These are phyloP conservation scores for Vimba vimba DNA, from an alignment of 2,113 vertebrate genomes.

Conservation along the genomic window DNA sequence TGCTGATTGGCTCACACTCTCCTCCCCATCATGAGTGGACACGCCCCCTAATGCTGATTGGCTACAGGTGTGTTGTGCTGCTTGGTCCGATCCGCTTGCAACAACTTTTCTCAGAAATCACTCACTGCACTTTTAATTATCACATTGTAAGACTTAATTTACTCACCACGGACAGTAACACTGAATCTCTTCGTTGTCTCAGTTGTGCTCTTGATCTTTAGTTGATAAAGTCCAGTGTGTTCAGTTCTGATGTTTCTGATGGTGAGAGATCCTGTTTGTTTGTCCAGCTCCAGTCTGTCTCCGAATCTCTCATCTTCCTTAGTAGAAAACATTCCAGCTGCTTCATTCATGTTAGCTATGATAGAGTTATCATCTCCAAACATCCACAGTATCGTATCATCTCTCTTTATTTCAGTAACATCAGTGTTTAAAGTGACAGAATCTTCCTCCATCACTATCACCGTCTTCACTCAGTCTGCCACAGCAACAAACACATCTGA, in stretches of 20 bases:
- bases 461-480: background rate
- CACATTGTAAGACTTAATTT: background rate
- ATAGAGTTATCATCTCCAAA: background rate
- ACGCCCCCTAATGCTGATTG: no score
- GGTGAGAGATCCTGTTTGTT: background rate
- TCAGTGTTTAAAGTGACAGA: background rate
- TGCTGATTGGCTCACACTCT: no score
- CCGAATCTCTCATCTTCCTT: background rate
- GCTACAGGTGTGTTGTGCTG: background rate
- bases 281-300: background rate
- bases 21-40: no score
- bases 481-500: background rate
- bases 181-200: background rate
- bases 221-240: background rate
- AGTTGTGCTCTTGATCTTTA: background rate
- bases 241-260: background rate
- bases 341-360: background rate
- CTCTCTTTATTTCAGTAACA: background rate
- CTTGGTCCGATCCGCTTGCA: background rate
- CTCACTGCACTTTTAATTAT: background rate
- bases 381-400: background rate
- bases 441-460: slow-evolving; percentile 8
- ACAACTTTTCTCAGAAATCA: background rate
- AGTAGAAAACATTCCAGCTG: background rate
- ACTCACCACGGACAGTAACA: slow-evolving; percentile 14